Base-by-base conservation (phyloP, 1,140 invertebrate genomes). In the Pseudomyrmex cubaensis region DNA sequence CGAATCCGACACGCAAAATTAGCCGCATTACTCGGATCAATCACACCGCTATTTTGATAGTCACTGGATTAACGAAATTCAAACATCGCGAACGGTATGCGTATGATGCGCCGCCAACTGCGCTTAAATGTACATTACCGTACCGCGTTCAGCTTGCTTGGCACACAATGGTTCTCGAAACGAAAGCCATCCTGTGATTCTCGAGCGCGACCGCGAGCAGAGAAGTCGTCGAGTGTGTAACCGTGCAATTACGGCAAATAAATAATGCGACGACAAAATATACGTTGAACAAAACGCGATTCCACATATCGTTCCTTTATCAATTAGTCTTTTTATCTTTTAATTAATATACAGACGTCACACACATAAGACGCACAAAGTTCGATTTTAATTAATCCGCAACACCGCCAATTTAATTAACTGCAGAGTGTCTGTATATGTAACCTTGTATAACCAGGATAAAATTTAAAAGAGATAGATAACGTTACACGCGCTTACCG, bases 41-140 rank as follows among this genome's bases (percentile, higher is more conserved):
- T 87, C 85, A 56, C 78, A 57, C n/a, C 5, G 35, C 61, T 74
- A 70, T 87, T 87, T 87, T 76, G 74, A 83, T 83, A 77, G 84
- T 83, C 72, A 76, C 66, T 72, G 72, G 46, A 87, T 86, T 83
- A 87, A 74, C 52, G 48, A 83, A 83, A 77, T 54, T 56, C 63
- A 82, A 85, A 85, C 57, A 82, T 0, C 4, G 57, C 52, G 59
- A 61, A 66, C 12, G n/a, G 8, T 66, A 87, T 82, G 35, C 35
- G 35, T 82, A 52, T 44, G 66, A 86, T 77, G 20, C 57, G 63
- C 50, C 70, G 59, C 66, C 56, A 59, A 48, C 22, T 59, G 44
- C n/a, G 13, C 20, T 20, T 70, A 72, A 67, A 35, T 35, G 35
- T 35, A 35, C 35, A 35, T 35, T 35, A 35, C 35, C 5, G 35